A percentile compares a stretch with the other conserved stretches of the same genome.
phyloP scores from a whole-genome alignment of 2,797 vertebrate species.

The Rallus crepitans region DNA sequence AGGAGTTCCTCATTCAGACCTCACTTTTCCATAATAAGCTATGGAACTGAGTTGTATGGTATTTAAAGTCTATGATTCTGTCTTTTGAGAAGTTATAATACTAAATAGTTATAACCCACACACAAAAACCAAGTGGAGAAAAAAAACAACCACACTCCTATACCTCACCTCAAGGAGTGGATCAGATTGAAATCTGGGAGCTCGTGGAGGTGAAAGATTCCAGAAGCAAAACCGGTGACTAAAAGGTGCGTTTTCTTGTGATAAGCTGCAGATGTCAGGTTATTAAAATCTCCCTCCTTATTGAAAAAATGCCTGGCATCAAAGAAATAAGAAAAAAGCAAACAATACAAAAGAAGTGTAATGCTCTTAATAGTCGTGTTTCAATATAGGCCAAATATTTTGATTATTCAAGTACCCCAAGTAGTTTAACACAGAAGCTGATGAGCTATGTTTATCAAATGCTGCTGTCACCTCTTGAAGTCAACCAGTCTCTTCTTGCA shows the following conservation, averaged over 20 bases:
- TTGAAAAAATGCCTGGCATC: constrained; percentile 91
- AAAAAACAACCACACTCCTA: too few relatives aligned
- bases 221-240: constrained; percentile 94
- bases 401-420: neutral
- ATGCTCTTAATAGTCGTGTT: neutral
- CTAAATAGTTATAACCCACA: neutral
- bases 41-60: neutral
- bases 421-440: neutral
- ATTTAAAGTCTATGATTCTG: neutral
- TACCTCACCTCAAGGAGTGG: constrained; percentile 90
- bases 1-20: neutral
- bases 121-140: neutral
- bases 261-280: constrained; percentile 87
- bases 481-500: neutral
- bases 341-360: neutral
- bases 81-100: neutral
- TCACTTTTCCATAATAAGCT: neutral
- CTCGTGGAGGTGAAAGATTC: constrained; percentile 96
- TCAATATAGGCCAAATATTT: neutral
- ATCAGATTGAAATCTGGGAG: constrained; percentile 95
- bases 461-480: neutral
- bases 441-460: neutral
- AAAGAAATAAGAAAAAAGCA: neutral
- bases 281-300: constrained; percentile 94
- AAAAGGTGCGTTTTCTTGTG: constrained; percentile 91